These are phyloP conservation scores for Linnaemya vulpina DNA, from an alignment of 2,888 invertebrate species.

Conservation along the genomic window DNA sequence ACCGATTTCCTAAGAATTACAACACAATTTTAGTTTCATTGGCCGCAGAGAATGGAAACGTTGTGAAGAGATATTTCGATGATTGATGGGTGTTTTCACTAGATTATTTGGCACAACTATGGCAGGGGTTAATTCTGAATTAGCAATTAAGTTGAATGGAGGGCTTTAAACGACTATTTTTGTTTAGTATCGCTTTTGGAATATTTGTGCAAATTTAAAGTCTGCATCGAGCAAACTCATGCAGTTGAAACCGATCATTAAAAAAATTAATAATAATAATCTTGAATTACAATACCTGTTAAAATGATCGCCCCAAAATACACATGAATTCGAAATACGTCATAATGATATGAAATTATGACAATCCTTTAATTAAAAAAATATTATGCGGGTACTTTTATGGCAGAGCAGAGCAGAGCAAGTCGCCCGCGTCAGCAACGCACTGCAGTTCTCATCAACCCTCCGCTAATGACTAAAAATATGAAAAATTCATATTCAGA, in stretches of 20 bases:
- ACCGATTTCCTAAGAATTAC: conserved; percentile 3
- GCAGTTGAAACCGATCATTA: not conserved
- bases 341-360: conserved; percentile 67
- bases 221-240: not conserved
- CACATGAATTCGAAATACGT: conserved; percentile 2
- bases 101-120: not conserved
- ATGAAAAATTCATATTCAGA: conserved; percentile 63
- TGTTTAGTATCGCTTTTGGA: not conserved
- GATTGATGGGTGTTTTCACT: conserved; percentile 17
- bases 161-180: too few relatives aligned
- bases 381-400: conserved; percentile 61
- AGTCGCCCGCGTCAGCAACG: not conserved
- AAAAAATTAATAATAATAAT: not conserved
- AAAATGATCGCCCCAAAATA: not conserved
- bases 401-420: not conserved
- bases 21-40: not conserved
- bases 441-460: conserved; percentile 31
- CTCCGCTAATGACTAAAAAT: conserved; percentile 33
- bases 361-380: conserved; percentile 58
- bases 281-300: conserved; percentile 51
- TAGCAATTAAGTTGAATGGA: too few relatives aligned
- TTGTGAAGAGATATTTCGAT: not conserved
- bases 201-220: not conserved
- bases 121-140: too few relatives aligned
- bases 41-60: not conserved